Conservation (phyloP, 1,140 invertebrate genomes). For the Magallana gigas region DNA sequence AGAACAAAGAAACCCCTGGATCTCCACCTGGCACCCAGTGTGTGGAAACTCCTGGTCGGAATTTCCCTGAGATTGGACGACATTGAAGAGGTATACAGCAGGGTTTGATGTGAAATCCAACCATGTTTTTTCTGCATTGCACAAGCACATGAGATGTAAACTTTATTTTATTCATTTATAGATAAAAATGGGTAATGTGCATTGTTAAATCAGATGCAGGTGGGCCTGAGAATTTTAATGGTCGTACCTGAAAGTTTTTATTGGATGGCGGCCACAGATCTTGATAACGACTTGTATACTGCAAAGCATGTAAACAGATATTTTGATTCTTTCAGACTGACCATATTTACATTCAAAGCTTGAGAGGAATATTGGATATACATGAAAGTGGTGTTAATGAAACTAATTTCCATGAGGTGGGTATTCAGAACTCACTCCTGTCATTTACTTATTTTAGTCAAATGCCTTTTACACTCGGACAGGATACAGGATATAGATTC, state of each 20-base stretch:
- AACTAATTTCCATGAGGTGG: conserved; percentile 84
- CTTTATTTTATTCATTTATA: no score
- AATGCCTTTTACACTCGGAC: no score
- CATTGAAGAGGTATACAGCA: conserved; percentile 82
- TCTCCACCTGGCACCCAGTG: conserved; percentile 83
- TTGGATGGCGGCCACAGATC: no score
- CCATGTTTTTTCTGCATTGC: not conserved
- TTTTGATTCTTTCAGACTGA: conserved; percentile 78
- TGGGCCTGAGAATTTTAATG: no score
- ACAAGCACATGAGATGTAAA: no score
- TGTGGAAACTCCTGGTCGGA: conserved; percentile 85
- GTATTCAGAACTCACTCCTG: not conserved
- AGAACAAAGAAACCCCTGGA: conserved; percentile 94
- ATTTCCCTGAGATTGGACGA: conserved; percentile 83
- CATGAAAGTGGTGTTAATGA: conserved; percentile 83
- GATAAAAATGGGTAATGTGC: no score
- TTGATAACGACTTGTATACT: no score
- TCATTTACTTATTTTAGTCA: no score
- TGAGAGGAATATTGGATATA: conserved; percentile 83
- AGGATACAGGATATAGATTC: no score
- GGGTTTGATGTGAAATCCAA: not conserved
- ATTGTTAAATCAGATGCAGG: no score
- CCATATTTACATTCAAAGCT: conserved; percentile 83
- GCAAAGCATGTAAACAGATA: no score
- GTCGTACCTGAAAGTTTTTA: no score